These are phyloP conservation scores for Todiramphus chloris DNA, from an alignment of 2,113 vertebrate species.

Conservation along the genomic window DNA sequence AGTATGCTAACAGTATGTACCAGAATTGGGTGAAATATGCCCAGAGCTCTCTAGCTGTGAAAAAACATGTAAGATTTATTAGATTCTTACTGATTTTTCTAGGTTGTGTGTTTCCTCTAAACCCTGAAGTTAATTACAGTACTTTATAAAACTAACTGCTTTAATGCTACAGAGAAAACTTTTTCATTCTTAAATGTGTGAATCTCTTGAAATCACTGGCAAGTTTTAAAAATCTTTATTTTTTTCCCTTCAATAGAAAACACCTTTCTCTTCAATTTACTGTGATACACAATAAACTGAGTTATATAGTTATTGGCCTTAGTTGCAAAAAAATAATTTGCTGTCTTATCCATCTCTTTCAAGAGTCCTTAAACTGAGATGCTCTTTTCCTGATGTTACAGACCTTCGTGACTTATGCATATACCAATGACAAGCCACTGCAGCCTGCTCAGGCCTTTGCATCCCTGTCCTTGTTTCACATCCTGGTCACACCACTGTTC, in stretches of 20 bases:
- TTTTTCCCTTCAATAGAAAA: neutral
- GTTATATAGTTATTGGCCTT: neutral
- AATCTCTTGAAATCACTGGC: neutral
- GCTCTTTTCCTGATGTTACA: conserved; percentile 41
- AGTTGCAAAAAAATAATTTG: neutral
- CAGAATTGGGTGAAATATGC: neutral
- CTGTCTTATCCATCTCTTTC: neutral
- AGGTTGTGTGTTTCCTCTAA: neutral
- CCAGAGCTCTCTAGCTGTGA: neutral
- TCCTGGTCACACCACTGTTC: conserved; percentile 94
- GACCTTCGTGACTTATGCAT: conserved; percentile 88
- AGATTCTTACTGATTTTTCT: neutral
- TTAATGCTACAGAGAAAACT: neutral
- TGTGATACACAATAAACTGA: neutral
- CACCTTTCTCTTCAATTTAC: neutral
- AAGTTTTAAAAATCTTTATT: neutral
- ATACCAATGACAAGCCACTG: conserved; percentile 65
- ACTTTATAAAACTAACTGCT: neutral
- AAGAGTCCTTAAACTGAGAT: neutral
- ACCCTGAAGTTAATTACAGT: neutral
- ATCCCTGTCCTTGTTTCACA: conserved; percentile 92
- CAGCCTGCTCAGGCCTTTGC: conserved; percentile 89
- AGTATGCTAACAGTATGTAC: neutral
- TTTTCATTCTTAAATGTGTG: neutral
- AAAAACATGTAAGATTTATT: neutral